Conservation (phyloP, 1,140 invertebrate genomes). For the Drosophila repletoides region DNA sequence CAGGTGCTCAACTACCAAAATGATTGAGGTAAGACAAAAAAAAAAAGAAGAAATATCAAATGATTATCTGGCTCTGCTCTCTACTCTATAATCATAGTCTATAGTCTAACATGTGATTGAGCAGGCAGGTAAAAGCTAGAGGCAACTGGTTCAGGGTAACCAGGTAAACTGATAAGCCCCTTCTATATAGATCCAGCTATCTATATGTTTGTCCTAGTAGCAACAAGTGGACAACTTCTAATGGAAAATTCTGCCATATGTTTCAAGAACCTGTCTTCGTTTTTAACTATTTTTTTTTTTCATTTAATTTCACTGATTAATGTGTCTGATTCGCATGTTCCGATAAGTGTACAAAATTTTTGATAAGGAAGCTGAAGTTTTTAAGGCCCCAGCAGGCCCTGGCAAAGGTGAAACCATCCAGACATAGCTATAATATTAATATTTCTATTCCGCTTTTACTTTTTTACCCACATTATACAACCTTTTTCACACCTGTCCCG, state of each 20-base stretch:
- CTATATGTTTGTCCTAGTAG: background rate
- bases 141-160: background rate
- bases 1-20: background rate
- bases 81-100: background rate
- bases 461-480: conserved; percentile 2
- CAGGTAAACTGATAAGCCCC: conserved; percentile 4
- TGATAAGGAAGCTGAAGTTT: background rate
- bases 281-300: no score
- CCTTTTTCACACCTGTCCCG: background rate
- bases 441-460: background rate
- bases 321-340: background rate
- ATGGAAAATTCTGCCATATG: conserved; percentile 19
- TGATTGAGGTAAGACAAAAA: conserved; percentile 22
- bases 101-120: conserved; percentile 8
- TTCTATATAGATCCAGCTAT: background rate
- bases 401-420: no score
- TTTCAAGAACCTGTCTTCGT: no score
- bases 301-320: background rate
- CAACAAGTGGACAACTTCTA: conserved; percentile 1
- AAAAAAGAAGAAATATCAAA: background rate
- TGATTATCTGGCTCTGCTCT: conserved; percentile 3
- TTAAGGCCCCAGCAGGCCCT: no score
- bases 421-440: background rate
- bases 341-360: background rate
- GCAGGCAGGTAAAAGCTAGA: background rate